A percentile compares a stretch with the other conserved stretches of the same genome.
Conservation (phyloP, 2,113 vertebrate genomes). For the Benitochromis conjunctus region DNA sequence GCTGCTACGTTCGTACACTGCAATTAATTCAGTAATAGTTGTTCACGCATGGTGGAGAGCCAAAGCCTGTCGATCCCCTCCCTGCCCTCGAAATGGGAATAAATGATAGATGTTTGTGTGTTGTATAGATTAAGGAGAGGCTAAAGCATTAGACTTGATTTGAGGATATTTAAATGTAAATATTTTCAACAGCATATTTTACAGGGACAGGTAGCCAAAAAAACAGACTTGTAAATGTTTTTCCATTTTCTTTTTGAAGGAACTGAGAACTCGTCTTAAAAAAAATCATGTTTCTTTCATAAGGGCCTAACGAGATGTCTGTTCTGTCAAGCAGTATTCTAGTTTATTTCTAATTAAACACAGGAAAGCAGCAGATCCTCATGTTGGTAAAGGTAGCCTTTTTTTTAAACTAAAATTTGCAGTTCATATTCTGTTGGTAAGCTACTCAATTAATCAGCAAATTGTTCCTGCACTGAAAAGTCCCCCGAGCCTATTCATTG, state of each 20-base stretch:
- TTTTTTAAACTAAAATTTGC: neutral
- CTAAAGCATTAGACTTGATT: neutral
- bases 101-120: neutral
- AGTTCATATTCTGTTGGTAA: neutral
- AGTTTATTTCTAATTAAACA: neutral
- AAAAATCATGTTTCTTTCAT: neutral
- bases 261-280: neutral
- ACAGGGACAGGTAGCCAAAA: neutral
- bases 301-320: neutral
- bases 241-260: neutral
- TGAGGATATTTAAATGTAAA: neutral
- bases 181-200: neutral
- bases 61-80: neutral
- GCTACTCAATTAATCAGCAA: neutral
- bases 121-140: neutral
- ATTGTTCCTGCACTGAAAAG: neutral
- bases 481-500: neutral
- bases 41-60: neutral
- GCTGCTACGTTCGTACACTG: neutral
- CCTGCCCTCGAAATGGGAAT: neutral
- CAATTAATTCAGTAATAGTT: slow-evolving; percentile 15
- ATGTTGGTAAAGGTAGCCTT: neutral
- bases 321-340: neutral
- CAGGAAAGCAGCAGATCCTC: neutral
- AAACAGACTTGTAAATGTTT: neutral